Percentiles rank a stretch among this genome's conserved stretches.
These are phyloP conservation scores for Corapipo altera DNA, from an alignment of 2,113 vertebrate genomes.

Conservation along the genomic window DNA sequence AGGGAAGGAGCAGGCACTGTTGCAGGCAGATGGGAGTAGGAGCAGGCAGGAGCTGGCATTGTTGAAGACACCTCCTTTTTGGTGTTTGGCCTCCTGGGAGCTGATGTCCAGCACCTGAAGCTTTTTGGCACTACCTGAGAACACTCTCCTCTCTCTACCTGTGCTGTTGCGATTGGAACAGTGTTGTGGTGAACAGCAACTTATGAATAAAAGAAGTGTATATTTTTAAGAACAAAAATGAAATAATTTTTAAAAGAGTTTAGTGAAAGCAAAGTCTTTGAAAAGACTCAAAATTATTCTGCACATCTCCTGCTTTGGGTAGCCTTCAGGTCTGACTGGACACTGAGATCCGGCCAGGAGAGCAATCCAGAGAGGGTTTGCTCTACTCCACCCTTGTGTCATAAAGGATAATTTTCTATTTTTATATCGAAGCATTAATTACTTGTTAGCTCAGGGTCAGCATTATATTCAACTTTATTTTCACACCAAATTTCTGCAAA, in stretches of 20 bases:
- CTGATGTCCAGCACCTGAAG: background rate
- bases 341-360: background rate
- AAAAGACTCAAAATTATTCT: constrained; percentile 44
- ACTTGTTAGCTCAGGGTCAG: constrained; percentile 79
- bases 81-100: background rate
- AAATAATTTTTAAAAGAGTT: constrained; percentile 46
- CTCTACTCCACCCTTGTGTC: constrained; percentile 54
- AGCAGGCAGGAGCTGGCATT: background rate
- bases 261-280: background rate
- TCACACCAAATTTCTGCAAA: constrained; percentile 72
- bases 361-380: constrained; percentile 31
- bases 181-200: background rate
- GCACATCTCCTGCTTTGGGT: constrained; percentile 53
- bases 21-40: background rate
- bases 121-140: rapidly evolving
- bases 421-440: constrained; percentile 77
- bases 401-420: constrained; percentile 73
- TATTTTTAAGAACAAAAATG: constrained; percentile 42
- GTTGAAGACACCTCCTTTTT: background rate
- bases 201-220: constrained; percentile 30
- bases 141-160: background rate
- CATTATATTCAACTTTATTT: constrained; percentile 70
- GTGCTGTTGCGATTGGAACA: background rate
- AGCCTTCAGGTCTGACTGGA: constrained; percentile 14
- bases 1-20: background rate